Evolutionary conservation across 2,888 invertebrate genomes (phyloP), one percentile per base, ranked within the genome.

Genomic region (Dasysyrphus albostriatus): DNA sequence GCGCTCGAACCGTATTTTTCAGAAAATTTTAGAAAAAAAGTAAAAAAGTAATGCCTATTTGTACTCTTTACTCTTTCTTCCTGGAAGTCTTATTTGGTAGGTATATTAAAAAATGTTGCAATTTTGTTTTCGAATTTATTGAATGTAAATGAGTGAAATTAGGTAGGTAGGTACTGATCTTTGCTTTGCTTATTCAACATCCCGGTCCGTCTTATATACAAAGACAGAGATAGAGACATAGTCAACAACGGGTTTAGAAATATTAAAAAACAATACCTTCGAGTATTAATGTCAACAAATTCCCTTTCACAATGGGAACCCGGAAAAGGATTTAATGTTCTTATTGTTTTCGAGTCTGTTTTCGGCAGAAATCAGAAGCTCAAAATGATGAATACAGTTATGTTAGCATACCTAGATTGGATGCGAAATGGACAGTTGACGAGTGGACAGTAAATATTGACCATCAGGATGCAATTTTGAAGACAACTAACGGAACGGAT

Each of bases 311-410:
- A 37, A 42, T 72, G 51, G 59, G 49, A 72, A 59, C 65, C 58
- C 47, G 58, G 65, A 80, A 80, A 83, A 84, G 80, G 84, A 80
- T 84, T 80, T 80, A 84, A 44, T 19, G 58, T 69, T 75, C 75
- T 58, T 72, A 56, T 56, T 56, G 56, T 70, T 24, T 63, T 34
- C 10, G n/a, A 5, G 24, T 44, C n/a, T 56, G n/a, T 73, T 83
- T 73, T 83, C 42, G 51, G 34, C 44, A 32, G 61, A 78, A 73
- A 16, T 65, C 69, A 42, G 42, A 63, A 44, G 58, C 29, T 54
- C 49, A 49, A 67, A 9, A 32, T 5, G 39, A n/a, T 9, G 32
- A 1, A 29, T 49, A 61, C 67, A 63, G 76, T 77, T 56, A 73
- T 72, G 49, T 44, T 73, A 6, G 58, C 32, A 65, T 32, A 32